A percentile compares a stretch with the other conserved stretches of the same genome.
Conservation (phyloP, 2,113 vertebrate genomes). For the Pantherophis guttatus region DNA sequence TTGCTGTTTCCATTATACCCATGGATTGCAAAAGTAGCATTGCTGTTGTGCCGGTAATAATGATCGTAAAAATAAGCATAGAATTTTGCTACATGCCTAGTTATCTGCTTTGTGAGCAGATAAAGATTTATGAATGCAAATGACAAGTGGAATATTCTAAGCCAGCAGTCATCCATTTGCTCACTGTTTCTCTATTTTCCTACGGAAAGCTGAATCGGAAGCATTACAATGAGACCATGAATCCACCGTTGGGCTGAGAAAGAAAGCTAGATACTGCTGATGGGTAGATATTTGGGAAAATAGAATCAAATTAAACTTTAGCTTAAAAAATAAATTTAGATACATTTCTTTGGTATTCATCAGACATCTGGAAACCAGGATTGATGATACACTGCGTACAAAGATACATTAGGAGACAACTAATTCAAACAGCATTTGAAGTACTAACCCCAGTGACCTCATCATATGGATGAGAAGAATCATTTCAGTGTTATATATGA, state of each 20-base stretch:
- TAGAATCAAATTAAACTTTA: fast-evolving
- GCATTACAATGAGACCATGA: slow-evolving; percentile 10
- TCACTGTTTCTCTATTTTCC: slow-evolving; percentile 34
- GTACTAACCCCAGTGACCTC: not conserved
- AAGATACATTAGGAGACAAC: not conserved
- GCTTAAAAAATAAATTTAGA: slow-evolving; percentile 17
- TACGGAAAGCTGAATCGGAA: slow-evolving; percentile 48
- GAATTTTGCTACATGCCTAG: slow-evolving; percentile 22
- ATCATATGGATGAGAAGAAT: not conserved
- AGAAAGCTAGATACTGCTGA: not conserved
- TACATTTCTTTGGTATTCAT: not conserved
- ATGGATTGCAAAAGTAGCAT: slow-evolving; percentile 44
- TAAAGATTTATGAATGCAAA: slow-evolving; percentile 22
- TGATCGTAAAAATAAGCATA: not conserved
- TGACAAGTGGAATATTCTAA: slow-evolving; percentile 44
- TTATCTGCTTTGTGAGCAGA: slow-evolving; percentile 38
- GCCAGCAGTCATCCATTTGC: slow-evolving; percentile 17
- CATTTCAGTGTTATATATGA: not conserved
- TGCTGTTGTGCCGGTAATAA: slow-evolving; percentile 38
- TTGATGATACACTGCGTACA: too few species aligned
- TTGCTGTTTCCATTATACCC: slow-evolving; percentile 62
- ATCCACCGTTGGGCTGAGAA: not conserved
- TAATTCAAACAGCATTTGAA: not conserved
- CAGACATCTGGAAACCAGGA: not conserved
- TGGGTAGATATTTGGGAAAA: slow-evolving; percentile 37